Evolutionary conservation across 2,113 vertebrate species (phyloP).

Genomic region (Corythoichthys intestinalis): DNA sequence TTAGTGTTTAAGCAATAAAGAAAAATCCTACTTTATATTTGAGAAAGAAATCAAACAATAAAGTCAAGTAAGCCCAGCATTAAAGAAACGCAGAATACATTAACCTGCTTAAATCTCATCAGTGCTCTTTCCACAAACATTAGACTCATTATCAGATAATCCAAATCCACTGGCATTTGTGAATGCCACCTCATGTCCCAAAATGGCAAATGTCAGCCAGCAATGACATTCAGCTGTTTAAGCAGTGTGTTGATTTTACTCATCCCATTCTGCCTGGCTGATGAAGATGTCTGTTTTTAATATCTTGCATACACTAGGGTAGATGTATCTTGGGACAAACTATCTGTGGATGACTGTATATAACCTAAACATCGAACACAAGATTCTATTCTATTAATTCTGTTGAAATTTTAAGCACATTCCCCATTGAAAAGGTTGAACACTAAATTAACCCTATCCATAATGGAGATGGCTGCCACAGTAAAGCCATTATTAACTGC

Average conservation of each 20-base stretch:
- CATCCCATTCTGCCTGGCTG: not conserved
- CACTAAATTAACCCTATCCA: not conserved
- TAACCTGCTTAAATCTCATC: not conserved
- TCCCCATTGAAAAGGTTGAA: not conserved
- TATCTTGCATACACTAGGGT: not conserved
- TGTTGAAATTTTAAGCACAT: not conserved
- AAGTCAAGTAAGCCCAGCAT: not conserved
- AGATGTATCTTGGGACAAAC: too few species aligned
- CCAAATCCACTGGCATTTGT: not conserved
- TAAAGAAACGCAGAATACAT: not conserved
- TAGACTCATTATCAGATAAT: conserved; percentile 2
- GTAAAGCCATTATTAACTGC: not conserved
- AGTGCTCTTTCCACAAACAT: not conserved
- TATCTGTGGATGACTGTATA: too few species aligned
- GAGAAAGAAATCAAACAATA: not conserved
- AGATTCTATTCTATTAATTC: not conserved
- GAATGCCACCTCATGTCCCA: conserved; percentile 1
- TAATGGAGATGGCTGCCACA: not conserved
- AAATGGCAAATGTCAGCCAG: conserved; percentile 8
- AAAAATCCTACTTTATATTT: too few species aligned
- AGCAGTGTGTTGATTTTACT: not conserved
- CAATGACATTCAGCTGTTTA: conserved; percentile 1
- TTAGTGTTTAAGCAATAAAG: not conserved
- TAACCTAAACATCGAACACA: not conserved
- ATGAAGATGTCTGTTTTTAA: not conserved